phyloP scores from a whole-genome alignment of 2,888 invertebrate species.

The Rhamnusium bicolor region DNA sequence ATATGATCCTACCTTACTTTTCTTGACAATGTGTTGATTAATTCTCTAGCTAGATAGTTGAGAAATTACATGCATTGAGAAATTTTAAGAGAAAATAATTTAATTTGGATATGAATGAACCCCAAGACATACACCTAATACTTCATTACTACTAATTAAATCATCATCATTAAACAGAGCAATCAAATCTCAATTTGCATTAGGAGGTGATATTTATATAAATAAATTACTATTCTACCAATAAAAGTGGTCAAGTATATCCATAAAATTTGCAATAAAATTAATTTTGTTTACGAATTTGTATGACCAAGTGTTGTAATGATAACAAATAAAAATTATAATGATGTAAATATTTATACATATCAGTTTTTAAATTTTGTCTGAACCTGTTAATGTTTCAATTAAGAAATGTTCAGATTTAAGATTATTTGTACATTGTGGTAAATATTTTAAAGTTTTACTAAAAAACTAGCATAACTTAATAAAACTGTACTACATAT shows the following conservation, averaged over 20 bases:
- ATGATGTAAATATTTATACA: conserved; percentile 6
- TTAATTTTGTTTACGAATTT: conserved; percentile 27
- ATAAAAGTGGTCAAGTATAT: conserved; percentile 12
- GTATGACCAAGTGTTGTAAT: neutral
- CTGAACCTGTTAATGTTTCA: neutral
- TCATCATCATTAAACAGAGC: no score
- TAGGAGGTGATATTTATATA: conserved; percentile 10
- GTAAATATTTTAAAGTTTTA: no score
- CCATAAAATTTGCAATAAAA: conserved; percentile 28
- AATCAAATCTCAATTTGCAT: neutral
- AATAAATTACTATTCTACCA: neutral
- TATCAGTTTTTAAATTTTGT: neutral
- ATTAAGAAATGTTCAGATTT: no score
- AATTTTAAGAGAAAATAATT: no score
- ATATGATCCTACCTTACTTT: no score
- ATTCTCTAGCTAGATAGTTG: no score
- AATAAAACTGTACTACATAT: neutral
- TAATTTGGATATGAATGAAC: no score
- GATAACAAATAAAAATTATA: conserved; percentile 4
- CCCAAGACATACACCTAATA: neutral
- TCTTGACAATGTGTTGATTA: no score
- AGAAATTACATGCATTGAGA: no score
- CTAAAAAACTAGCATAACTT: no score
- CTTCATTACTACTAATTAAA: neutral
- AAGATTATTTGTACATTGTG: no score